Evolutionary conservation across 2,888 invertebrate genomes (phyloP).

Genomic region (Amphimallon solstitiale): DNA sequence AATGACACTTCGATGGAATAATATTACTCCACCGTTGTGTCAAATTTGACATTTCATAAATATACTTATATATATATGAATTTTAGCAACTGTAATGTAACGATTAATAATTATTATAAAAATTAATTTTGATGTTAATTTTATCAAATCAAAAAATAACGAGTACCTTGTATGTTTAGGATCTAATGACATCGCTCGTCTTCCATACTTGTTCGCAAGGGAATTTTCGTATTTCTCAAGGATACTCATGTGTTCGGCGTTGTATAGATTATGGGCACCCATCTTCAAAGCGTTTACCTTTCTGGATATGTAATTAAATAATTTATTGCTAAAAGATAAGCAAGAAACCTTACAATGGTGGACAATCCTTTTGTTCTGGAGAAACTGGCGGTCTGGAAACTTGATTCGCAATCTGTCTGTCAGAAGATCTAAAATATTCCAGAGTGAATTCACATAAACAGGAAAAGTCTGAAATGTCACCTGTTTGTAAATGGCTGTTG

Average conservation of each 20-base stretch:
- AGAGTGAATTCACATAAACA: background rate
- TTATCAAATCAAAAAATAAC: background rate
- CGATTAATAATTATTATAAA: too few relatives aligned
- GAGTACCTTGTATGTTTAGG: constrained; percentile 19
- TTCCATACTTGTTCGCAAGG: constrained; percentile 5
- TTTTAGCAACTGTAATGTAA: too few relatives aligned
- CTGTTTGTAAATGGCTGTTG: constrained; percentile 8
- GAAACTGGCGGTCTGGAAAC: background rate
- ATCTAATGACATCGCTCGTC: constrained; percentile 26
- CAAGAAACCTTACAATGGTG: background rate
- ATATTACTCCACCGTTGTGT: too few relatives aligned
- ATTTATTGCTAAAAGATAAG: background rate
- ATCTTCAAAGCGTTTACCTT: constrained; percentile 19
- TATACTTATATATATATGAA: too few relatives aligned
- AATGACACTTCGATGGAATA: too few relatives aligned
- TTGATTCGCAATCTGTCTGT: constrained; percentile 24
- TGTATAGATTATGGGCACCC: constrained; percentile 21
- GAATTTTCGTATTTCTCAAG: constrained; percentile 14
- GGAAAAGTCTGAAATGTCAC: background rate
- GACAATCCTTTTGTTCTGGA: constrained; percentile 8
- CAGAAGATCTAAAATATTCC: constrained; percentile 10
- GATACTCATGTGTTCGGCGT: background rate
- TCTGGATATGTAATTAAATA: background rate
- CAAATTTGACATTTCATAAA: too few relatives aligned
- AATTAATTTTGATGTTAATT: too few relatives aligned